A percentile compares a stretch with the other conserved stretches of the same genome.
Evolutionary conservation across 2,113 vertebrate genomes (phyloP).

Genomic region (Lanius ludovicianus): DNA sequence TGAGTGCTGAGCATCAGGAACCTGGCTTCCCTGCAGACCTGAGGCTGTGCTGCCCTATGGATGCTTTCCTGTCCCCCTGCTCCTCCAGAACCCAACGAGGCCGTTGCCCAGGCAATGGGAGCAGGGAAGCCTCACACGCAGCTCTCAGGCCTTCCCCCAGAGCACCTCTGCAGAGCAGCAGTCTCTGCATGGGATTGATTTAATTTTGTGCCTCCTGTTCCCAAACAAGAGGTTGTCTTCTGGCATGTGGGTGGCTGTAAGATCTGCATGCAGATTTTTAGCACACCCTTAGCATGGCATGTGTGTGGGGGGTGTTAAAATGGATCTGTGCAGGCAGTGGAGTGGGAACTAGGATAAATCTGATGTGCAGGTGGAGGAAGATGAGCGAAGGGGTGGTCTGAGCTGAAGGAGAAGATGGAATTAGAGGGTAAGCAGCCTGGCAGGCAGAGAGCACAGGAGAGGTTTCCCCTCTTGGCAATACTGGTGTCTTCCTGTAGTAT

Average conservation of each 20-base stretch:
- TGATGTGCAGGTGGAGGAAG: conserved; percentile 18
- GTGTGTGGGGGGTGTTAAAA: conserved; percentile 58
- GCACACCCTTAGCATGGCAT: conserved; percentile 35
- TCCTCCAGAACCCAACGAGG: not conserved
- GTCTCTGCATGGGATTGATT: not conserved
- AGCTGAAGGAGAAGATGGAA: not conserved
- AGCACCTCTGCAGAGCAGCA: conserved; percentile 8
- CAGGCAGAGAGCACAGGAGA: not conserved
- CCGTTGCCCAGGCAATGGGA: not conserved
- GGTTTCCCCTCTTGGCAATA: not conserved
- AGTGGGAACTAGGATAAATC: conserved; percentile 9
- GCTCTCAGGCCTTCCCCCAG: not conserved
- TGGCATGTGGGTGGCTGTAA: conserved; percentile 58
- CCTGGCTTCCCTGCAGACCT: not conserved
- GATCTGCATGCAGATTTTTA: conserved; percentile 45
- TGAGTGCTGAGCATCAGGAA: not conserved
- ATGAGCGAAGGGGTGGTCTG: conserved; percentile 22
- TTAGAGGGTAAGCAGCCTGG: not conserved
- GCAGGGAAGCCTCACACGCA: not conserved
- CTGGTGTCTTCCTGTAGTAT: not conserved
- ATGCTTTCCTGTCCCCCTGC: not conserved
- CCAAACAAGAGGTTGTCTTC: conserved; percentile 48
- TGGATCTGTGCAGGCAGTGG: conserved; percentile 13
- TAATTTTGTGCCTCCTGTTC: conserved; percentile 17
- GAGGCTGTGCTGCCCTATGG: not conserved